A percentile compares a stretch with the other conserved stretches of the same genome.
Evolutionary conservation across 2,888 invertebrate species (phyloP).

Genomic region (Dasypolia templi): DNA sequence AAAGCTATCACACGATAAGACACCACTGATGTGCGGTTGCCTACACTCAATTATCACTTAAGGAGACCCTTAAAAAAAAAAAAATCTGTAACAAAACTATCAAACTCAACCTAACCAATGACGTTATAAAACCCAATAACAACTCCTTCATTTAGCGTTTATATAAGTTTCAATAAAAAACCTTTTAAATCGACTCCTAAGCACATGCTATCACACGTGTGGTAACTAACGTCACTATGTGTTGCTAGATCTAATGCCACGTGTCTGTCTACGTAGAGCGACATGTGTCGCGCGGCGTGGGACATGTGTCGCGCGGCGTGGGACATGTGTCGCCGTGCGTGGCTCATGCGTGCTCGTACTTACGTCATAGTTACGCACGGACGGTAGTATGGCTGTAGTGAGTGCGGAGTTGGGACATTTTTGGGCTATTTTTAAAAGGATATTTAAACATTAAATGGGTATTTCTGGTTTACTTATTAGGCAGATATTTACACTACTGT

Average conservation of each 20-base stretch:
- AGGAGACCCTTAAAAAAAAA: not conserved
- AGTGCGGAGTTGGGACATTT: slow-evolving; percentile 48
- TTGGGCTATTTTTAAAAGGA: not conserved
- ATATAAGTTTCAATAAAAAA: slow-evolving; percentile 7
- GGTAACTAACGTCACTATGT: slow-evolving; percentile 42
- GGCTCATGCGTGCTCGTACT: slow-evolving; percentile 28
- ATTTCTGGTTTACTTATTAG: not conserved
- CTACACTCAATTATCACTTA: not conserved
- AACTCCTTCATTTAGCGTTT: not conserved
- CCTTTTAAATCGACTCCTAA: not conserved
- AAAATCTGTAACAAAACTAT: not conserved
- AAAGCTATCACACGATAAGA: too few species aligned
- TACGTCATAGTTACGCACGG: slow-evolving; percentile 59
- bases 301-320: slow-evolving; percentile 42
- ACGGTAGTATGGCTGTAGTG: not conserved
- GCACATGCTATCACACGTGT: slow-evolving; percentile 36
- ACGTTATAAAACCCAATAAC: slow-evolving; percentile 4
- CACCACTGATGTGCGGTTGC: not conserved
- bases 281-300: slow-evolving; percentile 31
- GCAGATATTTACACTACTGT: not conserved
- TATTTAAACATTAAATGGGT: not conserved
- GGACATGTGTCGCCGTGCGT: slow-evolving; percentile 48
- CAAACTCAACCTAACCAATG: slow-evolving; percentile 8
- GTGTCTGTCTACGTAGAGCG: slow-evolving; percentile 31
- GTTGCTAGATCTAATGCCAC: slow-evolving; percentile 27